A percentile compares a stretch with the other conserved stretches of the same genome.
Evolutionary conservation across 2,797 vertebrate species (phyloP).

Genomic region (Tapirus indicus): DNA sequence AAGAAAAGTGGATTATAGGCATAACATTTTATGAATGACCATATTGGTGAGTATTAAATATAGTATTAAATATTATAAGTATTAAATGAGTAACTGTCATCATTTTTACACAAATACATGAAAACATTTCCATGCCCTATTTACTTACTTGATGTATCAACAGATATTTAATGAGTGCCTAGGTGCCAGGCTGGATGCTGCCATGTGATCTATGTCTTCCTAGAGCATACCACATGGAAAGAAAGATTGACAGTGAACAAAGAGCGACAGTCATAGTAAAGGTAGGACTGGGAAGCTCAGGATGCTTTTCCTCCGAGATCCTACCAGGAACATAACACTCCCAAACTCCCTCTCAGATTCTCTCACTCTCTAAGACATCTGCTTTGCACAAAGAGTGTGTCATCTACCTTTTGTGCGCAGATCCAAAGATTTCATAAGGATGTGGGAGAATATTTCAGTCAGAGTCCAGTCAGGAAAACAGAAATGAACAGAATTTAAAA

Average conservation of each 20-base stretch:
- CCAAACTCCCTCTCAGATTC: background rate
- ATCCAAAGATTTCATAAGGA: background rate
- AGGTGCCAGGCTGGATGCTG: background rate
- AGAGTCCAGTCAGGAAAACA: background rate
- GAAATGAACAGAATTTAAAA: background rate
- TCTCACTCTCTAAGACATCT: background rate
- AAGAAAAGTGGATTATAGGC: background rate
- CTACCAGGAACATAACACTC: background rate
- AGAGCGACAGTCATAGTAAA: background rate
- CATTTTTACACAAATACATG: background rate
- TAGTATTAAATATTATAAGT: too few relatives aligned
- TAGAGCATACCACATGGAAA: background rate
- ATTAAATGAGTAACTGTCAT: background rate
- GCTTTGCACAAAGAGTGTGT: background rate
- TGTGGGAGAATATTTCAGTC: background rate
- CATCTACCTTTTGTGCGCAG: background rate
- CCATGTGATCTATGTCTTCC: background rate
- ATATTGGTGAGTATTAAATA: background rate
- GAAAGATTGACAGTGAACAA: background rate
- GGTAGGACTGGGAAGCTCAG: background rate
- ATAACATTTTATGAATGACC: background rate
- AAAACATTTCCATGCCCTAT: background rate
- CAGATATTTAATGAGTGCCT: background rate
- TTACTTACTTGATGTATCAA: background rate
- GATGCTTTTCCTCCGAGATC: background rate